Conservation (phyloP, 2,888 invertebrate genomes). For the Cephonodes hylas region DNA sequence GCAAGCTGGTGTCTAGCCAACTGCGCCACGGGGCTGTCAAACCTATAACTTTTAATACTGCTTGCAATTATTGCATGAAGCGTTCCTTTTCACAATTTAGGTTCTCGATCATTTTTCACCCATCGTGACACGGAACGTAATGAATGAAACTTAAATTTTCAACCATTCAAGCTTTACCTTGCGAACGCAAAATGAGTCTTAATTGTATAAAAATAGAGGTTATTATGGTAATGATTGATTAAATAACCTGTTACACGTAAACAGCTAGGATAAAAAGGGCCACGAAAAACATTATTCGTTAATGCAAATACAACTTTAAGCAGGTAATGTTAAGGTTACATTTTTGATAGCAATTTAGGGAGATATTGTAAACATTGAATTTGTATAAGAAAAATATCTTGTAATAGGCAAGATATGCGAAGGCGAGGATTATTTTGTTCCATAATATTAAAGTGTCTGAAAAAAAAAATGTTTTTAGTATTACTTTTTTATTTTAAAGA, state of each 20-base stretch:
- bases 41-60: no score
- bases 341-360: not conserved
- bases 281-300: not conserved
- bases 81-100: constrained; percentile 38
- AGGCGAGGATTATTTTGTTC: not conserved
- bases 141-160: constrained; percentile 40
- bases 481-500: no score
- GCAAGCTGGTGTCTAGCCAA: no score
- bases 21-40: no score
- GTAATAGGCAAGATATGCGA: no score
- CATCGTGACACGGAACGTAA: constrained; percentile 40
- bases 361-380: not conserved
- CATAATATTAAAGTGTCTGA: not conserved
- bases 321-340: not conserved
- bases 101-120: constrained; percentile 53
- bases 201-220: not conserved
- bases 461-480: not conserved
- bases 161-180: constrained; percentile 23
- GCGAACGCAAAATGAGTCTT: constrained; percentile 1
- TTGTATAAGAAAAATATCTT: not conserved
- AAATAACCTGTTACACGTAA: not conserved
- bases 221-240: not conserved
- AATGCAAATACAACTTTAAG: not conserved
- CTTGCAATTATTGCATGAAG: constrained; percentile 23
- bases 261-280: not conserved